These are phyloP conservation scores for Odontesthes bonariensis DNA, from an alignment of 2,113 vertebrate species.

Conservation along the genomic window DNA sequence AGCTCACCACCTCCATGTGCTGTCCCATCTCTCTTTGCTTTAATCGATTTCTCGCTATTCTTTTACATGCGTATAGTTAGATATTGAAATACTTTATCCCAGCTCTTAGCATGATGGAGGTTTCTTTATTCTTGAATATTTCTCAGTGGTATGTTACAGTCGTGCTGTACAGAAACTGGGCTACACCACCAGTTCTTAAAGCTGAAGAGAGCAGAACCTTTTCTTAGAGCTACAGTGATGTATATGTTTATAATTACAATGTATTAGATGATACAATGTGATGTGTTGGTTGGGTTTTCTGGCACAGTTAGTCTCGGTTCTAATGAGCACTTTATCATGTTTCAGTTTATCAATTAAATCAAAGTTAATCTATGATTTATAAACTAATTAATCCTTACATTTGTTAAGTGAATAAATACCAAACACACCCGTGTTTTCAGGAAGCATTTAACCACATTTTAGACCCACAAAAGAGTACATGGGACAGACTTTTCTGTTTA, in stretches of 20 bases:
- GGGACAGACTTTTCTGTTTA: not conserved
- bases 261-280: too few species aligned
- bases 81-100: not conserved
- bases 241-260: too few species aligned
- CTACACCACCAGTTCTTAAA: rapidly evolving
- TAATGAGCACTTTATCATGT: not conserved
- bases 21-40: conserved; percentile 8
- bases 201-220: not conserved
- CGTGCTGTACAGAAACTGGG: not conserved
- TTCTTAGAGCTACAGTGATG: too few species aligned
- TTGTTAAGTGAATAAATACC: too few species aligned
- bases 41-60: not conserved
- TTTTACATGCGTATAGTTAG: not conserved
- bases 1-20: too few species aligned
- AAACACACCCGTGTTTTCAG: too few species aligned
- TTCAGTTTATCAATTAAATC: not conserved
- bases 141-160: not conserved
- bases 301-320: not conserved
- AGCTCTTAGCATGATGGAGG: not conserved
- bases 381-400: too few species aligned
- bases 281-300: too few species aligned
- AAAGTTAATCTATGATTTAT: too few species aligned
- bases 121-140: not conserved
- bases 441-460: too few species aligned
- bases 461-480: too few species aligned